These are phyloP conservation scores for Labrus mixtus DNA, from an alignment of 2,113 vertebrate genomes.

Conservation along the genomic window DNA sequence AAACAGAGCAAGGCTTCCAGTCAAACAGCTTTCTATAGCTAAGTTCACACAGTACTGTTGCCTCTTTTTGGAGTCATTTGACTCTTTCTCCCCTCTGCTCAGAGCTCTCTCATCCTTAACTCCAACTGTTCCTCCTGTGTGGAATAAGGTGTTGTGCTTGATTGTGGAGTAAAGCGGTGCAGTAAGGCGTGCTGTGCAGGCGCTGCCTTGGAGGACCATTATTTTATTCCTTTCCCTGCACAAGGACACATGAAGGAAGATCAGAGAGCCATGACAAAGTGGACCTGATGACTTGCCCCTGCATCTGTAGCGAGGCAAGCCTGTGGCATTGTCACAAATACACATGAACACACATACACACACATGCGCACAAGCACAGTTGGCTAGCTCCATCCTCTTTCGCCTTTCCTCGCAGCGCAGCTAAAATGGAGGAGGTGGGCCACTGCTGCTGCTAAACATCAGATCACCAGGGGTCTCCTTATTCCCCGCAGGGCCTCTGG, in stretches of 20 bases:
- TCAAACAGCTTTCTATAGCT: slow-evolving; percentile 70
- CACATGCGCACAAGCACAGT: slow-evolving; percentile 16
- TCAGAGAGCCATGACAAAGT: slow-evolving; percentile 54
- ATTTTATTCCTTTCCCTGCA: slow-evolving; percentile 43
- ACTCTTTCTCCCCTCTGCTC: slow-evolving; percentile 67
- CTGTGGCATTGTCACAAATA: slow-evolving; percentile 36
- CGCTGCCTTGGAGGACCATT: slow-evolving; percentile 37
- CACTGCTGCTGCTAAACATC: slow-evolving; percentile 73
- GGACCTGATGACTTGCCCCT: slow-evolving; percentile 32
- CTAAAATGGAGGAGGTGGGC: slow-evolving; percentile 71
- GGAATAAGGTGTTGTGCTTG: slow-evolving; percentile 57
- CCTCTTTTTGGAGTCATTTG: slow-evolving; percentile 69
- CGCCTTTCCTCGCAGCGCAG: slow-evolving; percentile 61
- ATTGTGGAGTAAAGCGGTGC: slow-evolving; percentile 48
- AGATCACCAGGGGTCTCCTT: slow-evolving; percentile 72
- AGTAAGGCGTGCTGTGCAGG: slow-evolving; percentile 21
- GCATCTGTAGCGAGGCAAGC: slow-evolving; percentile 21
- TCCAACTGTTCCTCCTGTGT: slow-evolving; percentile 54
- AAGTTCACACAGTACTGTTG: slow-evolving; percentile 63
- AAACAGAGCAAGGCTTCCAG: slow-evolving; percentile 58
- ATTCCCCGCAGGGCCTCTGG: slow-evolving; percentile 67
- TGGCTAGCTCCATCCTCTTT: slow-evolving; percentile 51
- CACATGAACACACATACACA: slow-evolving; percentile 27
- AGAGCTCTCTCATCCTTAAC: slow-evolving; percentile 54
- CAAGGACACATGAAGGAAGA: slow-evolving; percentile 36